A percentile compares a stretch with the other conserved stretches of the same genome.
phyloP scores from a whole-genome alignment of 2,888 invertebrate genomes.

The Synanthedon formicaeformis region DNA sequence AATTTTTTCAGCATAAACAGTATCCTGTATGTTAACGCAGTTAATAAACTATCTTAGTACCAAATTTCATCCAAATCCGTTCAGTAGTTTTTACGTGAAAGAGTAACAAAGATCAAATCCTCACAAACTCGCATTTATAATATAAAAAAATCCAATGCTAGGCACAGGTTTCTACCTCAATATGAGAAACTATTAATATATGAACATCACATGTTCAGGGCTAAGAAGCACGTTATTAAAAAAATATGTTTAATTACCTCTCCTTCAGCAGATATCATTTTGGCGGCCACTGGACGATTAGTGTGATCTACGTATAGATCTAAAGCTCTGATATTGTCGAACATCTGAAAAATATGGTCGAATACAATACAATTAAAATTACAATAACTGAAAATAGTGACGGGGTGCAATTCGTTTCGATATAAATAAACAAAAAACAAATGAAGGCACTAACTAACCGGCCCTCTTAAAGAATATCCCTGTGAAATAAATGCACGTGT shows the following conservation, averaged over 20 bases:
- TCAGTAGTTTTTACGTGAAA: too few relatives aligned
- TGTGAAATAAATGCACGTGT: too few relatives aligned
- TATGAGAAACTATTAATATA: not conserved
- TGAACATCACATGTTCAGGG: not conserved
- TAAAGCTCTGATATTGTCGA: slow-evolving; percentile 87
- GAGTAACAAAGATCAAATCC: too few relatives aligned
- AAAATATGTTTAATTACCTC: slow-evolving; percentile 63
- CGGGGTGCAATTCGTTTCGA: not conserved
- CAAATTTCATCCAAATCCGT: too few relatives aligned
- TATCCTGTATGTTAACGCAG: too few relatives aligned
- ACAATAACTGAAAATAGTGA: not conserved
- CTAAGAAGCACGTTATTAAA: not conserved
- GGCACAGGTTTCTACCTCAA: not conserved
- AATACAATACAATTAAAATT: slow-evolving; percentile 1
- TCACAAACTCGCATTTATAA: too few relatives aligned
- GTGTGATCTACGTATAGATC: slow-evolving; percentile 75
- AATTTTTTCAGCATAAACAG: too few relatives aligned
- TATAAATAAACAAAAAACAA: too few relatives aligned
- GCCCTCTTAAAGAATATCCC: too few relatives aligned
- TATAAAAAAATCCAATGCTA: too few relatives aligned
- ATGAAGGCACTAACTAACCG: too few relatives aligned
- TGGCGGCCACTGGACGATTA: slow-evolving; percentile 77
- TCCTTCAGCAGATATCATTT: slow-evolving; percentile 89
- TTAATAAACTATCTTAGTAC: too few relatives aligned
- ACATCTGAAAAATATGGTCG: slow-evolving; percentile 75